phyloP scores from a whole-genome alignment of 2,113 vertebrate genomes.

The Neolamprologus sp. region DNA sequence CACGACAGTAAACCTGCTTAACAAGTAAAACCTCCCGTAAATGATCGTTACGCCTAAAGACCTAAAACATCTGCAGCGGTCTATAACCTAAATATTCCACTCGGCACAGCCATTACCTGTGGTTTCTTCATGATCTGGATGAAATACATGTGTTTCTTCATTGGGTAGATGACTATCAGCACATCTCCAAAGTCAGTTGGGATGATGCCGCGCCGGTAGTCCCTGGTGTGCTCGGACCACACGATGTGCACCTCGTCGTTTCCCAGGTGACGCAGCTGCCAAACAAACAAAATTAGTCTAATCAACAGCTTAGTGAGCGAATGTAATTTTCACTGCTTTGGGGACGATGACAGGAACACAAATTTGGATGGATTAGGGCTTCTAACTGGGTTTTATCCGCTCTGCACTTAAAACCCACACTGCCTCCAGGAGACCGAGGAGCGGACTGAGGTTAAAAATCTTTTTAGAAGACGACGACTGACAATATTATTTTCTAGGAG shows the following conservation, averaged over 20 bases:
- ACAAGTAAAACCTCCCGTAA: background rate
- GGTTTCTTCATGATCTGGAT: slow-evolving; percentile 94
- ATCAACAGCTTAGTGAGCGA: slow-evolving; percentile 17
- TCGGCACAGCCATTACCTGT: slow-evolving; percentile 72
- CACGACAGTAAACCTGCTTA: background rate
- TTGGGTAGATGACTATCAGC: slow-evolving; percentile 94
- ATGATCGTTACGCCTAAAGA: background rate
- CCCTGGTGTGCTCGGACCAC: slow-evolving; percentile 97
- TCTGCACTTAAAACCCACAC: background rate
- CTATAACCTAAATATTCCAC: background rate
- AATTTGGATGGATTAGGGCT: background rate
- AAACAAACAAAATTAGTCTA: slow-evolving; percentile 55
- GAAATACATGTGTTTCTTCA: slow-evolving; percentile 98
- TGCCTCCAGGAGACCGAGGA: background rate
- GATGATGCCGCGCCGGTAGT: slow-evolving; percentile 95
- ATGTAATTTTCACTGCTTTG: background rate
- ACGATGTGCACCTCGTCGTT: slow-evolving; percentile 98
- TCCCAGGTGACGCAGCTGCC: slow-evolving; percentile 97
- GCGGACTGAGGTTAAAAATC: background rate
- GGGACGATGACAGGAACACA: slow-evolving; percentile 5
- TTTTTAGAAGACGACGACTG: background rate
- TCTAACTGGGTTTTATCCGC: background rate
- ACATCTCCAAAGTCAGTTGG: slow-evolving; percentile 98
- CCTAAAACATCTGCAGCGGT: background rate
- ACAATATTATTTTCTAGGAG: background rate